Evolutionary conservation across 2,113 vertebrate genomes (phyloP).

Genomic region (Gallinago jamesoni): DNA sequence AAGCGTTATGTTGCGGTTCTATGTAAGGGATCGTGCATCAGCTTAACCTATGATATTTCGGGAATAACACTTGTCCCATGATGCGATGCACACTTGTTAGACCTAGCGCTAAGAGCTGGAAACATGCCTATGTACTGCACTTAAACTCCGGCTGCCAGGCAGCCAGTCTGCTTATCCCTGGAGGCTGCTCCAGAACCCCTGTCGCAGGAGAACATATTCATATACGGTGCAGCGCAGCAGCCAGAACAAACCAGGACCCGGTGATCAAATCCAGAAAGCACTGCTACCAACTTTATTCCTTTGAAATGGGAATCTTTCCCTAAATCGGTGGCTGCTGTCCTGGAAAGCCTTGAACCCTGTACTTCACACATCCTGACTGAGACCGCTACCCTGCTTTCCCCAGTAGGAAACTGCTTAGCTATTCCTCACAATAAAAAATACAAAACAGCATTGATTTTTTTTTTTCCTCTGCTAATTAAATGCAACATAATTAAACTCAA

Average conservation of each 20-base stretch:
- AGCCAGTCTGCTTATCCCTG: neutral
- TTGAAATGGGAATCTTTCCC: neutral
- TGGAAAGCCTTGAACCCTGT: neutral
- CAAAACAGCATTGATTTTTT: conserved; percentile 8
- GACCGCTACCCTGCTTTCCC: neutral
- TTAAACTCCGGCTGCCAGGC: neutral
- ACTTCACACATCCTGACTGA: neutral
- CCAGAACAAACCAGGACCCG: neutral
- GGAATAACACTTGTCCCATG: conserved; percentile 19
- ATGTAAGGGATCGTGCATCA: neutral
- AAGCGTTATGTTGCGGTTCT: neutral
- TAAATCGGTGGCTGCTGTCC: neutral
- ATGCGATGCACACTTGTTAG: neutral
- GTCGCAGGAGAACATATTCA: neutral
- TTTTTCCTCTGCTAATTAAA: conserved; percentile 28
- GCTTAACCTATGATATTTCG: conserved; percentile 42
- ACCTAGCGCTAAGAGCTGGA: neutral
- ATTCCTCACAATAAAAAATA: neutral
- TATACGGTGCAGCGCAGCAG: neutral
- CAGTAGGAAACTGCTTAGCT: neutral
- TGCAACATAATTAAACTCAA: conserved; percentile 44
- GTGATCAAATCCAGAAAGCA: neutral
- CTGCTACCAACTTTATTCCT: neutral
- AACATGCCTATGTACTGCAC: neutral
- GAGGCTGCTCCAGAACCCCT: neutral